Evolutionary conservation across 2,888 invertebrate genomes (phyloP).

Genomic region (Halictus quadricinctus): DNA sequence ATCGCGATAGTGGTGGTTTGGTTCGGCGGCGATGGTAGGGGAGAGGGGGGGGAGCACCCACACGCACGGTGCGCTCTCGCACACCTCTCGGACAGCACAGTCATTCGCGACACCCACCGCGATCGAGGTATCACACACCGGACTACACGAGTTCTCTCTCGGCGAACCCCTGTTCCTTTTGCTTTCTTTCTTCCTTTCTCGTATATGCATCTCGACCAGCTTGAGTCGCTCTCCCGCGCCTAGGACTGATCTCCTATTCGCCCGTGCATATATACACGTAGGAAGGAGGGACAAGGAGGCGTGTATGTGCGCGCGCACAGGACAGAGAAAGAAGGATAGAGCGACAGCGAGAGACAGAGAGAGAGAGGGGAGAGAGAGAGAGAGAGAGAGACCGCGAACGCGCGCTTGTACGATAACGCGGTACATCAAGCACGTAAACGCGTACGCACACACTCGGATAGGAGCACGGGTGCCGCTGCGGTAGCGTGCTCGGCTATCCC

Average conservation of each 20-base stretch:
- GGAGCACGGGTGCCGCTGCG: conserved; percentile 52
- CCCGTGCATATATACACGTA: background rate
- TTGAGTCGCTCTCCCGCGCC: background rate
- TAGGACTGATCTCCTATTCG: conserved; percentile 11
- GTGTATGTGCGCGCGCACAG: conserved; percentile 18
- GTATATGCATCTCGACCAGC: background rate
- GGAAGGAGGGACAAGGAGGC: background rate
- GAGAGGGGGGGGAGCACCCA: conserved; percentile 64
- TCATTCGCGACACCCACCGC: conserved; percentile 74
- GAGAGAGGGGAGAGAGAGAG: conserved; percentile 6
- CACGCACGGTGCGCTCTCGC: conserved; percentile 68
- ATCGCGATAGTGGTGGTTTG: conserved; percentile 20
- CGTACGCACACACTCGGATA: conserved; percentile 36
- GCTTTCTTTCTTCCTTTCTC: conserved; percentile 13
- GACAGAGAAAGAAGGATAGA: background rate
- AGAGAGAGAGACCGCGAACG: conserved; percentile 26
- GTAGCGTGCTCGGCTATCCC: conserved; percentile 69
- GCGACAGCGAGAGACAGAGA: no score
- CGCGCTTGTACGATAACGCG: conserved; percentile 48
- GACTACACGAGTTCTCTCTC: conserved; percentile 67
- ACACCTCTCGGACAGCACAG: conserved; percentile 70
- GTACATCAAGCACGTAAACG: conserved; percentile 50
- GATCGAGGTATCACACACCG: conserved; percentile 69
- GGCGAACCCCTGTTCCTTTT: conserved; percentile 57
- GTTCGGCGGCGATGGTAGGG: conserved; percentile 7